Conservation (phyloP, 2,888 invertebrate genomes). For the Rhagophthalmus giganteus region DNA sequence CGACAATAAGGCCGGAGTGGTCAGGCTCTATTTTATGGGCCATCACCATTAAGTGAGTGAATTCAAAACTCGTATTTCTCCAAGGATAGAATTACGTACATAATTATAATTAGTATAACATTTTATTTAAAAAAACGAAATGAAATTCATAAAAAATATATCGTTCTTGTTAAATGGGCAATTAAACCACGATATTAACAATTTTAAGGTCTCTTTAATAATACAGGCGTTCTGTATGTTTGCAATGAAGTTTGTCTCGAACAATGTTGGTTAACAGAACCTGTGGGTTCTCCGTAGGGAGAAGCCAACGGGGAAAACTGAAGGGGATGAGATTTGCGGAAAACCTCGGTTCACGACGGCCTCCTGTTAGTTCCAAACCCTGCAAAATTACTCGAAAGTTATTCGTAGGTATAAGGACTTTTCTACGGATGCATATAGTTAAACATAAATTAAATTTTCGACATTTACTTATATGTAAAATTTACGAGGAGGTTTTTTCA, state of each 20-base stretch:
- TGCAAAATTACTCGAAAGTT: constrained; percentile 11
- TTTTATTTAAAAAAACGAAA: too few species aligned
- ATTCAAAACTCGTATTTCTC: too few species aligned
- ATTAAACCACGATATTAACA: too few species aligned
- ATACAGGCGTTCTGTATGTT: constrained; percentile 36
- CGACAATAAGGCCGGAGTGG: constrained; percentile 36
- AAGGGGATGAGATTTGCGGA: constrained; percentile 11
- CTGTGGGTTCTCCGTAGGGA: constrained; percentile 29
- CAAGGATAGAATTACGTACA: too few species aligned
- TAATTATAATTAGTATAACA: too few species aligned
- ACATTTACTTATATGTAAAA: too few species aligned
- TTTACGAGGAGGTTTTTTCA: too few species aligned
- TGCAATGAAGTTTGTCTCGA: constrained; percentile 37
- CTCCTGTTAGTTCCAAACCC: constrained; percentile 13
- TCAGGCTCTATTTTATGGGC: constrained; percentile 39
- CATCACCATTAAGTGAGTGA: constrained; percentile 40
- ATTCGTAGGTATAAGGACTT: constrained; percentile 7
- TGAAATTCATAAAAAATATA: too few species aligned
- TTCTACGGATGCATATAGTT: too few species aligned
- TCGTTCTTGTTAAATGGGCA: too few species aligned
- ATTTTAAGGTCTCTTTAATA: too few species aligned
- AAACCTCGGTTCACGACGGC: constrained; percentile 20
- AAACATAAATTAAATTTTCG: too few species aligned
- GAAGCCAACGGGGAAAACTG: constrained; percentile 19
- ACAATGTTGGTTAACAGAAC: constrained; percentile 34